Percentiles rank a stretch among this genome's conserved stretches.
Conservation (phyloP, 2,113 vertebrate genomes). For the Gobiocypris rarus region DNA sequence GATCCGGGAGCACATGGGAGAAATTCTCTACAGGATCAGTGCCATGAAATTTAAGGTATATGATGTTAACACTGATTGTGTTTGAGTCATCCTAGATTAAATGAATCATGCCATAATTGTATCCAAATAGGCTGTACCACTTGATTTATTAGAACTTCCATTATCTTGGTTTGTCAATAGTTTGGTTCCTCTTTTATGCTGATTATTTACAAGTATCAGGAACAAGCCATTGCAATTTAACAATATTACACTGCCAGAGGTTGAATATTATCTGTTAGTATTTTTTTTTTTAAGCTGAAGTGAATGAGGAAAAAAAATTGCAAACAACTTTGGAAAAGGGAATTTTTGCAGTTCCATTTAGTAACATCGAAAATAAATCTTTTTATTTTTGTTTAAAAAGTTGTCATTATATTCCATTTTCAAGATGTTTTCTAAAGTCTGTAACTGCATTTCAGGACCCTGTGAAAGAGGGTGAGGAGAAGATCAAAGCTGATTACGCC, state of each 20-base stretch:
- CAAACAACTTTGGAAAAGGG: background rate
- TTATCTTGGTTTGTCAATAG: background rate
- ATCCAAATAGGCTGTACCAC: background rate
- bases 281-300: no score
- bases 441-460: conserved; percentile 81
- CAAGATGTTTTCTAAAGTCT: background rate
- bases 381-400: background rate
- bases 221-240: background rate
- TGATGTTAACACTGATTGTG: background rate
- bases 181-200: background rate
- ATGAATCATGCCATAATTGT: background rate
- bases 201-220: background rate
- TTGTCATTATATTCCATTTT: background rate
- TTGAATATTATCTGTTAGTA: background rate
- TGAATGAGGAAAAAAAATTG: no score
- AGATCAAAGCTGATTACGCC: conserved; percentile 92
- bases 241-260: background rate
- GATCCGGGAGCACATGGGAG: conserved; percentile 94
- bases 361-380: background rate
- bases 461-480: conserved; percentile 91
- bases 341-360: no score
- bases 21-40: conserved; percentile 93
- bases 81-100: background rate
- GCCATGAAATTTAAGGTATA: conserved; percentile 99
- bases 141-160: background rate